Percentiles rank a stretch among this genome's conserved stretches.
Evolutionary conservation across 2,113 vertebrate genomes (phyloP).

Genomic region (Corydoras sp.): DNA sequence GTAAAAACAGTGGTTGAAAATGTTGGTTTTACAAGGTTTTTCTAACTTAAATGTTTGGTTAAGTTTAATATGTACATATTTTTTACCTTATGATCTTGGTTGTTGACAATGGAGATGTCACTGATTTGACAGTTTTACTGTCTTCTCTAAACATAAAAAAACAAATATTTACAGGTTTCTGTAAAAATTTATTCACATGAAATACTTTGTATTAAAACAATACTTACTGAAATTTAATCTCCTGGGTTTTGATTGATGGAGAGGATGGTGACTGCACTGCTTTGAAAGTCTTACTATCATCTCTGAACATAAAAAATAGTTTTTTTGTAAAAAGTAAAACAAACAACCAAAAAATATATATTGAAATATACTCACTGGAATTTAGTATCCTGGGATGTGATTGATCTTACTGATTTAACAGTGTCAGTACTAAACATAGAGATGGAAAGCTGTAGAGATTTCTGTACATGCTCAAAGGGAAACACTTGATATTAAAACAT

Average conservation of each 20-base stretch:
- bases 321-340: not conserved
- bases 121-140: not conserved
- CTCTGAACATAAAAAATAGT: too few relatives aligned
- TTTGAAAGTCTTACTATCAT: too few relatives aligned
- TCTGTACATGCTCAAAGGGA: not conserved
- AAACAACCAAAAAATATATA: not conserved
- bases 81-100: constrained; percentile 25
- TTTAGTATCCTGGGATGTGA: not conserved
- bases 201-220: too few relatives aligned
- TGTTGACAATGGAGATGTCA: not conserved
- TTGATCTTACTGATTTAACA: not conserved
- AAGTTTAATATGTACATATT: not conserved
- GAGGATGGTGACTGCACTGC: too few relatives aligned
- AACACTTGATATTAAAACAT: too few relatives aligned
- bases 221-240: not conserved
- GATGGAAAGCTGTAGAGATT: not conserved
- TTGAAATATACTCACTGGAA: not conserved
- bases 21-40: not conserved
- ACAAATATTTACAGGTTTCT: not conserved
- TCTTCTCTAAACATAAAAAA: not conserved
- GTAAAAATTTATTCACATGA: not conserved
- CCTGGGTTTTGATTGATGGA: too few relatives aligned
- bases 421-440: not conserved
- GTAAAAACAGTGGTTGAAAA: constrained; percentile 6
- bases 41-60: not conserved